These are phyloP conservation scores for Linyphia triangularis DNA, from an alignment of 2,888 invertebrate species.

Conservation along the genomic window DNA sequence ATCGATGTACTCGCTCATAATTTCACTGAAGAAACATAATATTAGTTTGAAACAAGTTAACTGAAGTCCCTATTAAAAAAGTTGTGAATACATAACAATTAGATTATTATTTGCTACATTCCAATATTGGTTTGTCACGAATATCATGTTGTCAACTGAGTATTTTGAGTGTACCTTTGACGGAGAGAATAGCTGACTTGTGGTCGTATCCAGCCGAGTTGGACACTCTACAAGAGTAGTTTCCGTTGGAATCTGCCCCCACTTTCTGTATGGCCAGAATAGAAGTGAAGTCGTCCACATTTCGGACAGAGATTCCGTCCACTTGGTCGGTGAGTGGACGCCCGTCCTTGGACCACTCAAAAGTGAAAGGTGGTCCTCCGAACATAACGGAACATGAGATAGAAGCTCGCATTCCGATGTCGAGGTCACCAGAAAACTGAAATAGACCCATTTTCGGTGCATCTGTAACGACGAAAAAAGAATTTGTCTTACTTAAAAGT, in stretches of 20 bases:
- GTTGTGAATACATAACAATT: neutral
- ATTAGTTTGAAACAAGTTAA: too few relatives aligned
- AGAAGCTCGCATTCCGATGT: neutral
- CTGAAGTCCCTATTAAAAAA: too few relatives aligned
- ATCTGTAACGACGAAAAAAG: neutral
- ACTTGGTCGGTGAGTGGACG: neutral
- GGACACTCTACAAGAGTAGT: slow-evolving; percentile 62
- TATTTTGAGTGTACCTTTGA: slow-evolving; percentile 62
- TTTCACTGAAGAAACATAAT: too few relatives aligned
- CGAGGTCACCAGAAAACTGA: slow-evolving; percentile 25
- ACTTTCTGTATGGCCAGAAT: slow-evolving; percentile 35
- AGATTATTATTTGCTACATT: neutral
- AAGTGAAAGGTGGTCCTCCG: slow-evolving; percentile 68
- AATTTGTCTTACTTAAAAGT: too few relatives aligned
- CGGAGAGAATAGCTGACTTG: slow-evolving; percentile 20
- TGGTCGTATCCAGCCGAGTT: slow-evolving; percentile 65
- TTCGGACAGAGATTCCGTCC: neutral
- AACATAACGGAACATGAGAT: slow-evolving; percentile 12
- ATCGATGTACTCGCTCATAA: too few relatives aligned
- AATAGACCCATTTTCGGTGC: slow-evolving; percentile 24
- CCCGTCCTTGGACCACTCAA: slow-evolving; percentile 62
- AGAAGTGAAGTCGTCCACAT: slow-evolving; percentile 26
- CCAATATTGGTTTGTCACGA: neutral
- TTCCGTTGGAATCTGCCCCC: slow-evolving; percentile 52
- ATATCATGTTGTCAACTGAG: neutral